A percentile compares a stretch with the other conserved stretches of the same genome.
Conservation (phyloP, 1,140 invertebrate species). For the Trichonephila clavipes region DNA sequence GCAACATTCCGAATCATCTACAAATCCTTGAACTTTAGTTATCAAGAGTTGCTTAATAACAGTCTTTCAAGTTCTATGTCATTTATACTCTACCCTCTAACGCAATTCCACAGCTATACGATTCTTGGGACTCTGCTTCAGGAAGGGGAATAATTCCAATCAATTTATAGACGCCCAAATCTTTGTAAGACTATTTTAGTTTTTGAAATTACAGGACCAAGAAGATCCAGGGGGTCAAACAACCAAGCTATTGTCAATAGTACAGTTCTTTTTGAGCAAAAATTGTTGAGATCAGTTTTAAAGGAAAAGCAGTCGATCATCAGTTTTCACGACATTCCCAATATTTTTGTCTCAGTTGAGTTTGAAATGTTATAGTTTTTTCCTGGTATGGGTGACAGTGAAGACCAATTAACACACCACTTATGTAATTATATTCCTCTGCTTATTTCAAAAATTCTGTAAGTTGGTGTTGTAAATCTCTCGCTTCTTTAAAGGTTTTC, state of each 20-base stretch:
- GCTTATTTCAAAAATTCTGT: background rate
- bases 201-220: background rate
- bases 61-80: background rate
- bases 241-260: background rate
- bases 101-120: background rate
- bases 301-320: background rate
- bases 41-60: background rate
- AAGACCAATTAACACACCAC: background rate
- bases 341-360: background rate
- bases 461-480: background rate
- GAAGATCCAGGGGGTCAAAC: background rate
- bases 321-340: background rate
- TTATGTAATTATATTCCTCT: background rate
- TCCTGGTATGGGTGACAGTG: background rate
- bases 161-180: background rate
- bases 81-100: background rate
- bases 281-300: too few species aligned
- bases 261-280: too few species aligned
- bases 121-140: background rate
- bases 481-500: background rate
- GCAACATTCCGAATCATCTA: background rate
- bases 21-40: background rate
- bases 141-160: background rate
- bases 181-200: background rate
- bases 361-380: background rate